Conservation (phyloP, 2,888 invertebrate species). For the Mythimna pallens region DNA sequence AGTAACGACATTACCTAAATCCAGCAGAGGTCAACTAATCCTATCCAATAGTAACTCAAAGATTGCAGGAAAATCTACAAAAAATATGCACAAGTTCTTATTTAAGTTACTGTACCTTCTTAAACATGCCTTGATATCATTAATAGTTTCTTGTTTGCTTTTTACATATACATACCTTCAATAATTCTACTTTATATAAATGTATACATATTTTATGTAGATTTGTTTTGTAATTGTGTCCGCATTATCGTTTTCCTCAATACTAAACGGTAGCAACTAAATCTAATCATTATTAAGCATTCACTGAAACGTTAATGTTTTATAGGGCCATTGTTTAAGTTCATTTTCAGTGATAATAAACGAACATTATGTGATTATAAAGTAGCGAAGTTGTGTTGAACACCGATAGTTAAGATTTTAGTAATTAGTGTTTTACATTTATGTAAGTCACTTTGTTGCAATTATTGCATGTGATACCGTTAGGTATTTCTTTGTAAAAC, state of each 20-base stretch:
- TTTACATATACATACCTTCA: neutral
- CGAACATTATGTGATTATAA: neutral
- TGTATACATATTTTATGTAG: conserved; percentile 28
- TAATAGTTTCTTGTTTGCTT: conserved; percentile 8
- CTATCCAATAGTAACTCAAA: neutral
- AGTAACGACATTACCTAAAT: neutral
- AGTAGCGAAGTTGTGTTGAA: neutral
- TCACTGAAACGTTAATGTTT: conserved; percentile 25
- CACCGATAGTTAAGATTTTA: neutral
- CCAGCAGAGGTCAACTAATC: conserved; percentile 22
- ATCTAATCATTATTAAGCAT: conserved; percentile 27
- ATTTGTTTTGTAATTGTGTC: conserved; percentile 32
- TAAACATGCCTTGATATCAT: conserved; percentile 10
- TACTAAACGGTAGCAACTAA: conserved; percentile 21
- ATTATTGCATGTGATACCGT: neutral
- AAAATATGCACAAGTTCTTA: neutral
- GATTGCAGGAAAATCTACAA: neutral
- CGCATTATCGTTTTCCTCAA: conserved; percentile 32
- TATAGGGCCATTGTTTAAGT: conserved; percentile 22
- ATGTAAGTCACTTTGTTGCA: neutral
- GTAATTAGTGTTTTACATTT: conserved; percentile 4
- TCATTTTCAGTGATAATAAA: conserved; percentile 28
- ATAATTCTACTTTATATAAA: conserved; percentile 12
- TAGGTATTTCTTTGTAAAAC: neutral
- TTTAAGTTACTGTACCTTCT: neutral